Evolutionary conservation across 1,140 invertebrate genomes (phyloP).

Genomic region (Aphaenogaster rudis): DNA sequence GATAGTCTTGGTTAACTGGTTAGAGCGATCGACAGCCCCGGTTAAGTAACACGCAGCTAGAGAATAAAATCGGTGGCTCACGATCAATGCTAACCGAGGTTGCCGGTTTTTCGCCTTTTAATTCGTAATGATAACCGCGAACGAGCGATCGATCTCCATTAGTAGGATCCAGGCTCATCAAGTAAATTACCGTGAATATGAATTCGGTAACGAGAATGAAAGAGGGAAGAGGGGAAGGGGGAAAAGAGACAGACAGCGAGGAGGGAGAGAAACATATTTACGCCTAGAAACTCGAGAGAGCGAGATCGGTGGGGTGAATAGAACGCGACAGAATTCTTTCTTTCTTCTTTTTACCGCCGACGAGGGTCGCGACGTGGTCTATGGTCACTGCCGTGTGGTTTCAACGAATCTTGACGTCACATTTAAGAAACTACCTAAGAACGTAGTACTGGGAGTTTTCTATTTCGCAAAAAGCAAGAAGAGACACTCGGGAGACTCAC

Average conservation of each 20-base stretch:
- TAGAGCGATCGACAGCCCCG: slow-evolving; percentile 24
- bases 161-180: slow-evolving; percentile 47
- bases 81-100: slow-evolving; percentile 44
- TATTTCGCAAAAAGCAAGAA: background rate
- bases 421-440: background rate
- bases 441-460: background rate
- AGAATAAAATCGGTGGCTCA: slow-evolving; percentile 24
- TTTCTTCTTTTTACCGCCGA: slow-evolving; percentile 23
- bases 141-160: slow-evolving; percentile 40
- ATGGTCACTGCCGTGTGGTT: background rate
- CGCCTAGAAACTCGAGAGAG: slow-evolving; percentile 18
- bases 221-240: slow-evolving; percentile 7
- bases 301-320: background rate
- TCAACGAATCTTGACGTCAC: background rate
- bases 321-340: background rate
- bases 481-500: slow-evolving; percentile 69
- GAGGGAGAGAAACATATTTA: background rate
- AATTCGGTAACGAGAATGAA: slow-evolving; percentile 27
- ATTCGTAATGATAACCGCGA: slow-evolving; percentile 49
- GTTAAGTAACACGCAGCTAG: slow-evolving; percentile 6
- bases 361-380: background rate
- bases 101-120: slow-evolving; percentile 9
- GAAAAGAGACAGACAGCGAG: background rate
- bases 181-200: slow-evolving; percentile 25
- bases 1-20: slow-evolving; percentile 48